Base-by-base conservation (phyloP, 2,888 invertebrate genomes). In the Fragum fragum region DNA sequence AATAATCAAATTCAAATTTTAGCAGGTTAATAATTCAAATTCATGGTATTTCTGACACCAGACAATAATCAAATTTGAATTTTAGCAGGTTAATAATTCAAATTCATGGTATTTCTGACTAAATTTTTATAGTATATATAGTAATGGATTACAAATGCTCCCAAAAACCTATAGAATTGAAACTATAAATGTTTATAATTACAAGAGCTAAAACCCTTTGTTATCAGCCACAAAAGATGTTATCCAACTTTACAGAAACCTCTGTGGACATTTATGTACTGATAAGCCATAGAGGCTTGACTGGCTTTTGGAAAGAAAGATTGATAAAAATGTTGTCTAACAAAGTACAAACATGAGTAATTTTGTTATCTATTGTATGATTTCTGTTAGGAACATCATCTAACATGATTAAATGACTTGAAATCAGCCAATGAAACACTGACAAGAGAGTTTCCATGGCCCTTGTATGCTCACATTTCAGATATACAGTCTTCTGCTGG, bases 161-260 rank as follows among this genome's bases (percentile, higher is more conserved):
- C 39, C 14, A 39, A 39, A 39, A 39, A 39, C 14, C 39, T 6
- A 6, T 39, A 39, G 14, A 39, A 5, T 47, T 47, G 47, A 9
- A 47, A 47, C n/a, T 3, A 14, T 3, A 47, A n/a, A 16, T 47
- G 3, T 47, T 47, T 14, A n/a, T 16, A 47, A 18, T 14, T 47
- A 14, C 5, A 47, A 14, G n/a, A n/a, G 14, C 14, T 14, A 5
- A 2, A 14, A 18, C 47, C 3, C 47, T 9, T n/a, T 47, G 47
- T 47, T 47, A 47, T 47, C 47, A 47, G 14, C 47, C 2, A 47
- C 47, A 47, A 47, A 47, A 47, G 47, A 47, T 47, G n/a, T 47
- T 47, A 47, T 47, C 47, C n/a, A 47, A 47, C 47, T n/a, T 47
- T n/a, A 47, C 47, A 47, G 47, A 47, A 47, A 14, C n/a, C 47